Conservation (phyloP, 2,113 vertebrate species). For the Cryptotis parvus region DNA sequence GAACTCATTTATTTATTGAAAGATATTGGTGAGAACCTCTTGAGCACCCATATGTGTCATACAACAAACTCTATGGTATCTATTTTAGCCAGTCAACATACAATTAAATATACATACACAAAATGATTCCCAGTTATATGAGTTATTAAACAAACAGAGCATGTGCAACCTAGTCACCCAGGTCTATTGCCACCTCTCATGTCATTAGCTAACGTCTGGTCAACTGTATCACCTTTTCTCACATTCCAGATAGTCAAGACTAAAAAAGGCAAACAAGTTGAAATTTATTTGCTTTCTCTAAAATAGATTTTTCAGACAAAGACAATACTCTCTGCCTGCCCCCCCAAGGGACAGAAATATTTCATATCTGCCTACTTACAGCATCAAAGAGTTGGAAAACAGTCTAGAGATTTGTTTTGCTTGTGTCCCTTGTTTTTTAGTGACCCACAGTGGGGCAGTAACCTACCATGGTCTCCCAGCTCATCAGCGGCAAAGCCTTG, state of each 20-base stretch:
- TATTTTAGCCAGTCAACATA: background rate
- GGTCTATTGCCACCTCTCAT: background rate
- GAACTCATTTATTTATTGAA: constrained; percentile 18
- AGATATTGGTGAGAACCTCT: background rate
- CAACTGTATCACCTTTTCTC: accelerated
- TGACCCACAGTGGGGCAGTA: background rate
- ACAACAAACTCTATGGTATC: background rate
- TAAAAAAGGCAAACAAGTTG: background rate
- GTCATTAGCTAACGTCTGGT: background rate
- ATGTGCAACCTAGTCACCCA: background rate
- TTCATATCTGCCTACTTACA: background rate
- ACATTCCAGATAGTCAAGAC: background rate
- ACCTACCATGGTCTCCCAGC: constrained; percentile 10
- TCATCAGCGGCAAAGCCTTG: constrained; percentile 67
- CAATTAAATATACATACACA: background rate
- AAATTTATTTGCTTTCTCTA: background rate
- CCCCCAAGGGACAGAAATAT: background rate
- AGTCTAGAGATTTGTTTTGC: constrained; percentile 41
- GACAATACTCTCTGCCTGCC: background rate
- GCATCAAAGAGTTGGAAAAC: constrained; percentile 42
- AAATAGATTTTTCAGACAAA: background rate
- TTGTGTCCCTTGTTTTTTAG: constrained; percentile 31
- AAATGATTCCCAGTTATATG: background rate
- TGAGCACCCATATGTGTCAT: background rate
- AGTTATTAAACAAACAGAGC: background rate